Evolutionary conservation across 2,797 vertebrate species (phyloP).

Genomic region (Kryptolebias ocellatus): DNA sequence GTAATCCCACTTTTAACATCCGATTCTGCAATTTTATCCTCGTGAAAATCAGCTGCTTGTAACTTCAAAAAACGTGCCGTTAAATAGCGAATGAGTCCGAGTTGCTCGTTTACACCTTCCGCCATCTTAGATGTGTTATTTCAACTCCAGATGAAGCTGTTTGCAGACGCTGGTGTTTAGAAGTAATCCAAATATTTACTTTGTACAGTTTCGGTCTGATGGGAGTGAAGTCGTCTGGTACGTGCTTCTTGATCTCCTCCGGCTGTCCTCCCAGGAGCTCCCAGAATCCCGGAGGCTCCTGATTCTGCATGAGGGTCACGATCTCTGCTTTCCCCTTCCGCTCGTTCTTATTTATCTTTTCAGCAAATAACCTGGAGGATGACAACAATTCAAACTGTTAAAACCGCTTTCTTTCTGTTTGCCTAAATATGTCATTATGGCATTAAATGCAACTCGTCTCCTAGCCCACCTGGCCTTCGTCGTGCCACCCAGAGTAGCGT

Average conservation of each 20-base stretch:
- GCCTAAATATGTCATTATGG: no score
- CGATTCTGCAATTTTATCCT: no score
- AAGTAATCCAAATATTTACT: conserved; percentile 68
- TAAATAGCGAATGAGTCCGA: no score
- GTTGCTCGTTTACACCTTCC: background rate
- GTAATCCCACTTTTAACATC: no score
- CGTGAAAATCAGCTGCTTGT: no score
- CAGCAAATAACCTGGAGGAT: conserved; percentile 88
- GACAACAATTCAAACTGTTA: background rate
- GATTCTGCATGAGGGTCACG: conserved; percentile 83
- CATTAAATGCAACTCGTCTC: background rate
- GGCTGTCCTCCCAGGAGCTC: conserved; percentile 91
- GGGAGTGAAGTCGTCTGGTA: conserved; percentile 91
- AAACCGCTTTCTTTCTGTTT: background rate
- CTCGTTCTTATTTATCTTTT: conserved; percentile 99
- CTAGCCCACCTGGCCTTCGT: conserved; percentile 90
- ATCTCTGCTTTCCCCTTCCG: conserved; percentile 95
- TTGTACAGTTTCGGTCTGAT: conserved; percentile 95
- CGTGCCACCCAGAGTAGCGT: conserved; percentile 90
- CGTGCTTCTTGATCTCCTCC: conserved; percentile 89
- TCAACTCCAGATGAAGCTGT: no score
- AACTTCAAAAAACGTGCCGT: no score
- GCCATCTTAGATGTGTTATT: background rate
- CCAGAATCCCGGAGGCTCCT: conserved; percentile 93
- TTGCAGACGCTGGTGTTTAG: no score